These are phyloP conservation scores for Glyptemys insculpta DNA, from an alignment of 2,797 vertebrate species.

Conservation along the genomic window DNA sequence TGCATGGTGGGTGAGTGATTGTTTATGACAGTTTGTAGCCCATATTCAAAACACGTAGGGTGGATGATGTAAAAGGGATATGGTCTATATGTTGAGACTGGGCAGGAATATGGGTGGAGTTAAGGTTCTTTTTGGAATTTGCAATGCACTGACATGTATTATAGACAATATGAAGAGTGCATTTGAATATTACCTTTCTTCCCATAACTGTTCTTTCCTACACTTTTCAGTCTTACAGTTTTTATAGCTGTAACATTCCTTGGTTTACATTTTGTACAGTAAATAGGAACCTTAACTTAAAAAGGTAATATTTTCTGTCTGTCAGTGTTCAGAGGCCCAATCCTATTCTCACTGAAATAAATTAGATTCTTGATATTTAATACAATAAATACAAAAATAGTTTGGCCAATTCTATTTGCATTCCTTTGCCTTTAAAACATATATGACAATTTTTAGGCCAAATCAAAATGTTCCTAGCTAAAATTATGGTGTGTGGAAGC, in stretches of 20 bases:
- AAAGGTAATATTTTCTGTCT: not conserved
- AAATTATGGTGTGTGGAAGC: not conserved
- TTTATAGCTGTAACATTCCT: not conserved
- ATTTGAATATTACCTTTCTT: not conserved
- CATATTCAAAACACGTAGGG: not conserved
- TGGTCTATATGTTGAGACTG: not conserved
- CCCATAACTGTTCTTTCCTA: not conserved
- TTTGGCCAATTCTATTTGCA: not conserved
- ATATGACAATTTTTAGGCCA: not conserved
- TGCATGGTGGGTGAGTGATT: too few species aligned
- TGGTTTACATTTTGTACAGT: not conserved
- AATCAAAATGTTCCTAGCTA: conserved; percentile 4
- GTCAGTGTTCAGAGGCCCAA: not conserved
- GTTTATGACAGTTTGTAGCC: not conserved
- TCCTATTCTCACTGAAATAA: not conserved
- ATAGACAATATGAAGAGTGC: not conserved
- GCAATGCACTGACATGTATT: not conserved
- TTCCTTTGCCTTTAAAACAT: not conserved
- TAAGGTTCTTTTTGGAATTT: fast-evolving
- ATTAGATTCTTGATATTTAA: not conserved
- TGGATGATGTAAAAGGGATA: not conserved
- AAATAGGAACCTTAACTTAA: not conserved
- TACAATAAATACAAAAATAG: not conserved
- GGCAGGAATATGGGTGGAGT: not conserved
- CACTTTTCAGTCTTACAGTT: conserved; percentile 2